Base-by-base conservation (phyloP, 2,888 invertebrate genomes). In the Invenusta paracnida region DNA sequence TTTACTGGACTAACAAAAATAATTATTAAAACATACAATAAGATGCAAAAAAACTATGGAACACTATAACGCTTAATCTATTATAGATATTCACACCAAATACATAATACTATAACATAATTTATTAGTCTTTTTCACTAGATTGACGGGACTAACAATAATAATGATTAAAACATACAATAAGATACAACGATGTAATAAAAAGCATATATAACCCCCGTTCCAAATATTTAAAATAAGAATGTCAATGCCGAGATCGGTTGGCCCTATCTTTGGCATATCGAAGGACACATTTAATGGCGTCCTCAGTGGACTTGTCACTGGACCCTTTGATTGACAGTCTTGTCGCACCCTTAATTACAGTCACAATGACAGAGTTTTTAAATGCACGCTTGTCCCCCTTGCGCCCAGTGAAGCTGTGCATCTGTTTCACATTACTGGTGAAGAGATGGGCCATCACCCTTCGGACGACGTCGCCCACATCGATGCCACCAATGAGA, bases 211-310 rank as follows among this genome's bases (percentile, higher is more conserved):
- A n/a, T n/a, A n/a, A n/a, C n/a, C n/a, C n/a, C 5, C 2, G 23
- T 73, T 5, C 27, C 5, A 5, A 73, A 23, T n/a, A 23, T 73
- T 73, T 23, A 5, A 73, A 73, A 73, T 13, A 23, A 73, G 17
- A 23, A 5, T 11, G 17, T 48, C 17, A 48, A 48, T 73, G 73
- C 5, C 73, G 27, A 73, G 17, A 73, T 73, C 27, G 27, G 73
- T 73, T 23, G 73, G 73, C 73, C 73, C 73, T 5, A 73, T 73
- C 73, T 73, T 48, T 73, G 73, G 73, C 73, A 73, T 73, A 73
- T 73, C 73, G 27, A 73, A 73, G 73, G 73, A 73, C 17, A 73
- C 73, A 23, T 73, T 73, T 5, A 48, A 48, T 73, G 17, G 73
- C 17, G 73, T 73, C 73, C 73, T 73, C 73, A 73, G 73, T 23